Evolutionary conservation across 2,797 vertebrate genomes (phyloP), one percentile per base, ranked within the genome.

Genomic region (Ispidina lecontei): DNA sequence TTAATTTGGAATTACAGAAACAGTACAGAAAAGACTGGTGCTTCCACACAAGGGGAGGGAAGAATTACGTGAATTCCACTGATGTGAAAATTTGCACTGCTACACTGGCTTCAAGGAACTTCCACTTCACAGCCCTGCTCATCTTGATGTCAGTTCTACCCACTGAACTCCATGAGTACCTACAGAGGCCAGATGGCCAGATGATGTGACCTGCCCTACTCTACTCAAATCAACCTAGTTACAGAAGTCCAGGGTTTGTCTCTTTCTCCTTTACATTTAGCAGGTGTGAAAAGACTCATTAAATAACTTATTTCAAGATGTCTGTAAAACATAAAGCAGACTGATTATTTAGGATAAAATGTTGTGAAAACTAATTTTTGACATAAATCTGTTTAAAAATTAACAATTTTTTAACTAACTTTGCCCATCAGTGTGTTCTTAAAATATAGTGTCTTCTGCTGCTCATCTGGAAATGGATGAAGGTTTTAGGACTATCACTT

Each of bases 121-220:
- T 52, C 11, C 17, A 68, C 11, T 80, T 70, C 1, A 0, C 12
- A 77, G 54, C 33, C 47, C 35, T 52, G 29, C 7, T n/a, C 44
- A 68, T 9, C 68, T 37, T 87, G 33, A 0, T 1, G 1, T 10
- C 76, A 39, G 8, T 22, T 5, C 44, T 6, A 4, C 4, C 35
- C 60, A 43, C 49, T 35, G 1, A 23, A 7, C 39, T 62, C 78
- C 47, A 4, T 12, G 12, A 25, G 49, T 31, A 37, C 17, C 49
- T 60, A 18, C 0, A 9, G 37, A 31, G 52, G 21, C 37, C 58
- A 69, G 64, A 73, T n/a, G 41, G 26, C 31, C 65, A 14, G 62
- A 9, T 10, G 37, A 12, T 11, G 8, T 10, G 10, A 80, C 1
- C 72, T 83, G 64, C 41, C 3, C 1, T 4, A 12, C 11, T 26